Evolutionary conservation across 2,113 vertebrate genomes (phyloP).

Genomic region (Notechis scutatus): DNA sequence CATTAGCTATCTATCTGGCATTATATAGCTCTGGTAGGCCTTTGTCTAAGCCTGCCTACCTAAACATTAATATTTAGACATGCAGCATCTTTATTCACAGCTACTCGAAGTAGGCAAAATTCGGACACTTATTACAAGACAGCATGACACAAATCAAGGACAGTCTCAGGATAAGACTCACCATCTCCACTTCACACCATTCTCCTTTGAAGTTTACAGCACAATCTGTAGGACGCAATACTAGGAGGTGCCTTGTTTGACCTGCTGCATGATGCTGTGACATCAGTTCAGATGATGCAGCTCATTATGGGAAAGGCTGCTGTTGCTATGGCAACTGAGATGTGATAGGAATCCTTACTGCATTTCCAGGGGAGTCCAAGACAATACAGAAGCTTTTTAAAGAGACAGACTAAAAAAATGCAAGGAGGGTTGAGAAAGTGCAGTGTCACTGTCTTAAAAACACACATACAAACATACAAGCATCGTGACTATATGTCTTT

Average conservation of each 20-base stretch:
- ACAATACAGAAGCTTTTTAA: slow-evolving; percentile 79
- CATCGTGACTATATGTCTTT: background rate
- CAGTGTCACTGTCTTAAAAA: slow-evolving; percentile 15
- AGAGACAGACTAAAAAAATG: slow-evolving; percentile 70
- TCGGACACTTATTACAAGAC: slow-evolving; percentile 55
- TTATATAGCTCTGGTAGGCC: slow-evolving; percentile 63
- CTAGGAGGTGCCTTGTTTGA: slow-evolving; percentile 82
- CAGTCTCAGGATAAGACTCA: slow-evolving; percentile 70
- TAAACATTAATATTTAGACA: slow-evolving; percentile 68
- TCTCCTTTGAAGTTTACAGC: slow-evolving; percentile 79
- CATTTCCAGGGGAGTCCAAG: slow-evolving; percentile 82
- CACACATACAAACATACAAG: background rate
- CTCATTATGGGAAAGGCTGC: slow-evolving; percentile 89
- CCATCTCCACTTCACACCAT: slow-evolving; percentile 83
- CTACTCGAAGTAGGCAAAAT: slow-evolving; percentile 70
- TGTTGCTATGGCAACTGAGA: slow-evolving; percentile 91
- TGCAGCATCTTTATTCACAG: slow-evolving; percentile 63
- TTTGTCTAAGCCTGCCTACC: slow-evolving; percentile 72
- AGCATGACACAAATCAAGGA: slow-evolving; percentile 52
- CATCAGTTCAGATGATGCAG: slow-evolving; percentile 94
- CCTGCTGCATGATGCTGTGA: slow-evolving; percentile 91
- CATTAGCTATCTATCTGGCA: slow-evolving; percentile 38
- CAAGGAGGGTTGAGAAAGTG: slow-evolving; percentile 54
- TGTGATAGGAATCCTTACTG: slow-evolving; percentile 87
- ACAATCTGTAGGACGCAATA: slow-evolving; percentile 81